phyloP scores from a whole-genome alignment of 2,888 invertebrate genomes.

The Phaonia tiefii region DNA sequence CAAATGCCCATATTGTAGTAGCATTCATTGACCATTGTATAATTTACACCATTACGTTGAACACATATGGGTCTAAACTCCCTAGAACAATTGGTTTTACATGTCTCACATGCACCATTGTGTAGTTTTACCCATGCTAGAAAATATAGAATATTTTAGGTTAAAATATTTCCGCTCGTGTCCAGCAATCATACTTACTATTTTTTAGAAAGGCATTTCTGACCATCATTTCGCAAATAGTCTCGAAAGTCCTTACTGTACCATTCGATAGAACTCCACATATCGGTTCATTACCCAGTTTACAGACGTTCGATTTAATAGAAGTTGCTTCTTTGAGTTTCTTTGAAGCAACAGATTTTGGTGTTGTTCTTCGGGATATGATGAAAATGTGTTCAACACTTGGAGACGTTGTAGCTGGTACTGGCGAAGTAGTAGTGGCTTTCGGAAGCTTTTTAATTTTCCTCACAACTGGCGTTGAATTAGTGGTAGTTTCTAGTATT shows the following conservation, averaged over 20 bases:
- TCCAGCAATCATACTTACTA: too few relatives aligned
- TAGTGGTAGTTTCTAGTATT: too few relatives aligned
- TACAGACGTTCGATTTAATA: constrained; percentile 60
- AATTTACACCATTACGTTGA: constrained; percentile 71
- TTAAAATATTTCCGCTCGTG: too few relatives aligned
- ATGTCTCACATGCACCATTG: constrained; percentile 69
- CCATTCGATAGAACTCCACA: constrained; percentile 71
- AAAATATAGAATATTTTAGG: too few relatives aligned
- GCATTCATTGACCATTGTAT: constrained; percentile 75
- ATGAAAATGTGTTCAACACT: too few relatives aligned
- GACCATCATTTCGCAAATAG: constrained; percentile 72
- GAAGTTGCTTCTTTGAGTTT: not conserved
- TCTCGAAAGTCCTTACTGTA: constrained; percentile 69
- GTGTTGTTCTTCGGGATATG: not conserved
- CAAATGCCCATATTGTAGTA: constrained; percentile 72
- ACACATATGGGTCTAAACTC: constrained; percentile 72
- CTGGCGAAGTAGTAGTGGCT: too few relatives aligned
- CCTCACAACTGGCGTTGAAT: too few relatives aligned
- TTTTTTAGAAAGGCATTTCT: constrained; percentile 59
- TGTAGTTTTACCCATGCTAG: constrained; percentile 73
- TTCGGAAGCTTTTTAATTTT: too few relatives aligned
- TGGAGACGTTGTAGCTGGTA: too few relatives aligned
- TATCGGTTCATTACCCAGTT: constrained; percentile 71
- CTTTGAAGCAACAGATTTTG: not conserved
- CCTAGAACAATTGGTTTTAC: constrained; percentile 70